A percentile compares a stretch with the other conserved stretches of the same genome.
phyloP scores from a whole-genome alignment of 2,113 vertebrate species.

The Ariopsis seemanni region DNA sequence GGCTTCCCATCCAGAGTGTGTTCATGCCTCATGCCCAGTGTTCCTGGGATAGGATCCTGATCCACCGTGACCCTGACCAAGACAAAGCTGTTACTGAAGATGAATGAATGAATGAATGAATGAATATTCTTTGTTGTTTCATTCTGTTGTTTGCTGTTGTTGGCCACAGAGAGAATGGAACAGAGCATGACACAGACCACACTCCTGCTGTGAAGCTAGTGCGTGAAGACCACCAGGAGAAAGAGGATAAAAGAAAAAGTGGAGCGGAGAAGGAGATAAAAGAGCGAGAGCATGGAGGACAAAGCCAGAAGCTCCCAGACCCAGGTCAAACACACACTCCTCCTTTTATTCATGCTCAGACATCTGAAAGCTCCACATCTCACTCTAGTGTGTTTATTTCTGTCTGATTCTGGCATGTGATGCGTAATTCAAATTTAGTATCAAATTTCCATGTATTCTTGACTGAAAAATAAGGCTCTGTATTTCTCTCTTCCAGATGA shows the following conservation, averaged over 20 bases:
- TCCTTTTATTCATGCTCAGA: not conserved
- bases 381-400: not conserved
- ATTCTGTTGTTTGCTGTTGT: not conserved
- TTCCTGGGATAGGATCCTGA: not conserved
- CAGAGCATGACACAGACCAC: not conserved
- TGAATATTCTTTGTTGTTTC: not conserved
- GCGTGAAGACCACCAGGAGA: conserved; percentile 17
- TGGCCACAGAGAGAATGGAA: conserved; percentile 20
- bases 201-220: conserved; percentile 37
- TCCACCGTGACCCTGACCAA: not conserved
- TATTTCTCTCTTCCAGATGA: conserved; percentile 57
- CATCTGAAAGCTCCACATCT: not conserved
- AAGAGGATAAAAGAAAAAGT: not conserved
- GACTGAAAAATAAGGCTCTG: too few relatives aligned
- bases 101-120: conserved; percentile 15
- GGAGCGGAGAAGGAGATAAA: not conserved
- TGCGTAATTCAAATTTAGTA: not conserved
- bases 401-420: not conserved
- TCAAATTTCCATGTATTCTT: not conserved
- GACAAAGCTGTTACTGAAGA: not conserved
- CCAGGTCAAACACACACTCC: conserved; percentile 44
- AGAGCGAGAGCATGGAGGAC: conserved; percentile 10
- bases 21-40: not conserved
- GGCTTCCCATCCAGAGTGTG: not conserved
- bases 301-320: conserved; percentile 32